These are phyloP conservation scores for Otocyon megalotis DNA, from an alignment of 2,113 vertebrate genomes.

Conservation along the genomic window DNA sequence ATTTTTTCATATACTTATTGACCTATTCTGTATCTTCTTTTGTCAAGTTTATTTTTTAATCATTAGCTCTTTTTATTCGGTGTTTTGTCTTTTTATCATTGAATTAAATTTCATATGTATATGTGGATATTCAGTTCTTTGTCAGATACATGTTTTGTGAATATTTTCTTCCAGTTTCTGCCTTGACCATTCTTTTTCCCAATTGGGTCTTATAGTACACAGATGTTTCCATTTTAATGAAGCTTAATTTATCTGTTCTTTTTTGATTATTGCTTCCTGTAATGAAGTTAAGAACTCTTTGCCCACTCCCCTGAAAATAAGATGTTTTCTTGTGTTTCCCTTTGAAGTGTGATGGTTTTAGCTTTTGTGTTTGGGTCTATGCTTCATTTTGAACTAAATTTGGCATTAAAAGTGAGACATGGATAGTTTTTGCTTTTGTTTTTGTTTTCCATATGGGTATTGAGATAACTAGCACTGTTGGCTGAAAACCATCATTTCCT, in stretches of 20 bases:
- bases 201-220: not conserved
- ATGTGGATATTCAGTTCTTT: not conserved
- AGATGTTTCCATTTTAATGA: not conserved
- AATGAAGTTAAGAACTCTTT: not conserved
- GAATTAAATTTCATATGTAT: not conserved
- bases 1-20: not conserved
- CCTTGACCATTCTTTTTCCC: not conserved
- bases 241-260: not conserved
- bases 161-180: not conserved
- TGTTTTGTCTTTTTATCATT: not conserved
- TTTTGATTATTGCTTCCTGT: not conserved
- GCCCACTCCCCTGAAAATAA: not conserved
- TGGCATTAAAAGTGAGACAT: not conserved
- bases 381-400: not conserved
- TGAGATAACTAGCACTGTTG: not conserved
- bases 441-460: not conserved
- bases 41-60: not conserved
- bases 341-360: not conserved
- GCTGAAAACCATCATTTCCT: not conserved
- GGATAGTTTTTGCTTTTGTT: not conserved
- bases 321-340: not conserved
- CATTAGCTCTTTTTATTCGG: not conserved
- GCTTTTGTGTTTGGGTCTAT: not conserved
- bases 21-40: not conserved
- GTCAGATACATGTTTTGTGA: not conserved